These are phyloP conservation scores for Montifringilla adamsi DNA, from an alignment of 2,113 vertebrate genomes.

Conservation along the genomic window DNA sequence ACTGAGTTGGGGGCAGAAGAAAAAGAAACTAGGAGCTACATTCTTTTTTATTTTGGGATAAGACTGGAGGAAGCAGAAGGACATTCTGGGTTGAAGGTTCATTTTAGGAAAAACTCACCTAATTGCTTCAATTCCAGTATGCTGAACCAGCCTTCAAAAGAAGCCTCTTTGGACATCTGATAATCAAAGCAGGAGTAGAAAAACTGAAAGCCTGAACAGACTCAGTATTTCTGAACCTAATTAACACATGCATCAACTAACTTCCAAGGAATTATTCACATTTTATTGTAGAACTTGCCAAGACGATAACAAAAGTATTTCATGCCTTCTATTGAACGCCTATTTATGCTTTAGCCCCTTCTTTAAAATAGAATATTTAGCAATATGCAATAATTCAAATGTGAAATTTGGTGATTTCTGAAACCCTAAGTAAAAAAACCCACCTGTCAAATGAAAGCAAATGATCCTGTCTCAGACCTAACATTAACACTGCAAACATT, in stretches of 20 bases:
- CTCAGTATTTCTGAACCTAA: background rate
- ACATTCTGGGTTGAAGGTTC: background rate
- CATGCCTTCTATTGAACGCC: background rate
- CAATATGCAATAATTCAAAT: background rate
- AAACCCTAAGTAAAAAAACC: background rate
- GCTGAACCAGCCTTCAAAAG: background rate
- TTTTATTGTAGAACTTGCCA: background rate
- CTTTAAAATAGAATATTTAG: background rate
- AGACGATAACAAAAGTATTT: background rate
- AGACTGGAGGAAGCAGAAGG: background rate
- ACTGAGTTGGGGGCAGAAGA: background rate
- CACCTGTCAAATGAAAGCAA: background rate
- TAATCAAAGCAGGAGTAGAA: background rate
- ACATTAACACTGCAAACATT: background rate
- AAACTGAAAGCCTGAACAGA: background rate
- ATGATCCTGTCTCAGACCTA: background rate
- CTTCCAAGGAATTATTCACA: background rate
- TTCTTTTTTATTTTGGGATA: background rate
- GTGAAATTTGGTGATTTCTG: background rate
- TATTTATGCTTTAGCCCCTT: background rate
- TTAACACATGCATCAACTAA: background rate
- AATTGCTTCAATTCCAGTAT: background rate
- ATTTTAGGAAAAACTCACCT: background rate
- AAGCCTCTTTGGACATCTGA: background rate
- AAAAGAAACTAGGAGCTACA: background rate